Evolutionary conservation across 1,140 invertebrate species (phyloP).

Genomic region (Diabrotica virgifera): DNA sequence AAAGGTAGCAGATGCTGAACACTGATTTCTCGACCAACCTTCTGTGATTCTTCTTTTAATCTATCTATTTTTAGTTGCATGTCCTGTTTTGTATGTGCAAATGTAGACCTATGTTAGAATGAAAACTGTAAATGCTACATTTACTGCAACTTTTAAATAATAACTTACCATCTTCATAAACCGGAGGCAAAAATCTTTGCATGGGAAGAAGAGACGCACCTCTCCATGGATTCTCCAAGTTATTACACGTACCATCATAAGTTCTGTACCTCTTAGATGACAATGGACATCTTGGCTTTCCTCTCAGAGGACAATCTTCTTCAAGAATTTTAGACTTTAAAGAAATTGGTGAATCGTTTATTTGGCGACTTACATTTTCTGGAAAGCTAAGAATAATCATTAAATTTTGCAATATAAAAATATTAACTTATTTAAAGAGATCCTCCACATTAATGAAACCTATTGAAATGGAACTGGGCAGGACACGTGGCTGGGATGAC

Average conservation of each 20-base stretch:
- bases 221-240: conserved; percentile 68
- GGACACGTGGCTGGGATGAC: too few relatives aligned
- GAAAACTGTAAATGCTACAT: too few relatives aligned
- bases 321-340: conserved; percentile 26
- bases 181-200: conserved; percentile 73
- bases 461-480: too few relatives aligned
- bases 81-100: too few relatives aligned
- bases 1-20: too few relatives aligned
- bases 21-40: too few relatives aligned
- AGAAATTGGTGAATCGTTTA: conserved; percentile 19
- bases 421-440: too few relatives aligned
- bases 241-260: conserved; percentile 85
- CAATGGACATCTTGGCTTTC: conserved; percentile 58
- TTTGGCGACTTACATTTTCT: conserved; percentile 30
- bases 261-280: conserved; percentile 69
- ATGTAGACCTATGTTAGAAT: too few relatives aligned
- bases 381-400: conserved; percentile 29
- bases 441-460: too few relatives aligned
- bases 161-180: conserved; percentile 73
- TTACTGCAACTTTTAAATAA: neutral
- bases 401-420: too few relatives aligned
- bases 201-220: conserved; percentile 82
- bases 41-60: too few relatives aligned
- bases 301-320: conserved; percentile 59
- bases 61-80: too few relatives aligned